These are phyloP conservation scores for Aporophyla nigra DNA, from an alignment of 2,888 invertebrate genomes.

Conservation along the genomic window DNA sequence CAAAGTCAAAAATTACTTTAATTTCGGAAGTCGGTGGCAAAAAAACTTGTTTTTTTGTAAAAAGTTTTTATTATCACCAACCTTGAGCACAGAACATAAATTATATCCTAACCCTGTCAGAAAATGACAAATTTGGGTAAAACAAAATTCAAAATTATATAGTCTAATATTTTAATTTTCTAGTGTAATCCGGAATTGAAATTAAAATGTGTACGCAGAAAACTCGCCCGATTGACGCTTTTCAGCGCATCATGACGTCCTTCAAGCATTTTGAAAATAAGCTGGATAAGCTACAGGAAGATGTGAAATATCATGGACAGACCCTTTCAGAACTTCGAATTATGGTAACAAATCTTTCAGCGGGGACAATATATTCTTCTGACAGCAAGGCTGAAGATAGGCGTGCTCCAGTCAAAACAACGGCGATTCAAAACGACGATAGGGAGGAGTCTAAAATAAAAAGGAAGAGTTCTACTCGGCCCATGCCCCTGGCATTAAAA, in stretches of 20 bases:
- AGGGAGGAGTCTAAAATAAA: conserved; percentile 64
- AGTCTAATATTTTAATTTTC: conserved; percentile 44
- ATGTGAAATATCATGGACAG: conserved; percentile 79
- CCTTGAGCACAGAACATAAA: not conserved
- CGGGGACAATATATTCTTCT: conserved; percentile 63
- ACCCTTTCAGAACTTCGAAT: conserved; percentile 78
- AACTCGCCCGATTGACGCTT: conserved; percentile 70
- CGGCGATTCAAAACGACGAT: conserved; percentile 72
- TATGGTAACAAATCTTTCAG: conserved; percentile 75
- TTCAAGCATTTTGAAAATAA: conserved; percentile 82
- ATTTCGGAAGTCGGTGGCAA: no score
- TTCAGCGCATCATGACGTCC: conserved; percentile 76
- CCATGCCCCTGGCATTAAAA: conserved; percentile 70
- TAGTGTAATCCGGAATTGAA: conserved; percentile 37
- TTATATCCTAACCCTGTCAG: conserved; percentile 16
- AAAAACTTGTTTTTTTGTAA: no score
- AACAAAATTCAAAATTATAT: conserved; percentile 49
- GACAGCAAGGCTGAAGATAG: conserved; percentile 66
- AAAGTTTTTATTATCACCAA: not conserved
- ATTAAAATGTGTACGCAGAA: conserved; percentile 69
- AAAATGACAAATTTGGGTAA: conserved; percentile 35
- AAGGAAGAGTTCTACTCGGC: conserved; percentile 66
- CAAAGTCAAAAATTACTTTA: no score
- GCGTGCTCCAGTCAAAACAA: conserved; percentile 64
- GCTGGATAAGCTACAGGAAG: conserved; percentile 81